Conservation (phyloP, 2,888 invertebrate genomes). For the Andrena bucephala region DNA sequence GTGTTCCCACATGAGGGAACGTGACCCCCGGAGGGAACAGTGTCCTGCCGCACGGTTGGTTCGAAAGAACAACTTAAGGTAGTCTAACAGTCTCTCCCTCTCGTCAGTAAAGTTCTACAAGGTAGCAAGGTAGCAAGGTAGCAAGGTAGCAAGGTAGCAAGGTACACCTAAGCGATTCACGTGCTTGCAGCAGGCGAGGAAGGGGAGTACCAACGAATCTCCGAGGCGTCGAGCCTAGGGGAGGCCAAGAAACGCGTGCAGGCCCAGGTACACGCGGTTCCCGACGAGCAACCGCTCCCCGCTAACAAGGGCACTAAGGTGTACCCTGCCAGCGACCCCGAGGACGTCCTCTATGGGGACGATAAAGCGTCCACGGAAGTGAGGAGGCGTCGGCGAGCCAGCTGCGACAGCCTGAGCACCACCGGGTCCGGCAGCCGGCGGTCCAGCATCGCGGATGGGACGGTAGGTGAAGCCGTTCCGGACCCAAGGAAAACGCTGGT, state of each 20-base stretch:
- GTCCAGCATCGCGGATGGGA: constrained; percentile 86
- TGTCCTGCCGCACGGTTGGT: neutral
- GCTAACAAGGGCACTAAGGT: constrained; percentile 82
- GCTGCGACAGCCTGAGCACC: constrained; percentile 87
- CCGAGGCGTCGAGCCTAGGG: constrained; percentile 85
- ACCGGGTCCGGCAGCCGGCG: constrained; percentile 86
- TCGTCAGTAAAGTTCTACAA: neutral
- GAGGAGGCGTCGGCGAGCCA: constrained; percentile 83
- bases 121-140: neutral
- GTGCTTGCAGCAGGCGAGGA: constrained; percentile 79
- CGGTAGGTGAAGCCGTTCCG: constrained; percentile 77
- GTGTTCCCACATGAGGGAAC: neutral
- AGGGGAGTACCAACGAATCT: constrained; percentile 87
- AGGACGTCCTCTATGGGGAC: constrained; percentile 86
- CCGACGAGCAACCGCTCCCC: constrained; percentile 71
- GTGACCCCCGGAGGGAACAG: neutral
- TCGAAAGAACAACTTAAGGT: neutral
- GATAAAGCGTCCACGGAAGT: constrained; percentile 74
- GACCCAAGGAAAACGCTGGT: constrained; percentile 86
- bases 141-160: neutral
- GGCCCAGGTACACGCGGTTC: constrained; percentile 86
- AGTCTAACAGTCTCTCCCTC: neutral
- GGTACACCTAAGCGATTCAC: constrained; percentile 27
- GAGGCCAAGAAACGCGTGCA: constrained; percentile 85
- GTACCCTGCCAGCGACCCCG: constrained; percentile 87